phyloP scores from a whole-genome alignment of 2,113 vertebrate genomes.

The Sciurus niger region DNA sequence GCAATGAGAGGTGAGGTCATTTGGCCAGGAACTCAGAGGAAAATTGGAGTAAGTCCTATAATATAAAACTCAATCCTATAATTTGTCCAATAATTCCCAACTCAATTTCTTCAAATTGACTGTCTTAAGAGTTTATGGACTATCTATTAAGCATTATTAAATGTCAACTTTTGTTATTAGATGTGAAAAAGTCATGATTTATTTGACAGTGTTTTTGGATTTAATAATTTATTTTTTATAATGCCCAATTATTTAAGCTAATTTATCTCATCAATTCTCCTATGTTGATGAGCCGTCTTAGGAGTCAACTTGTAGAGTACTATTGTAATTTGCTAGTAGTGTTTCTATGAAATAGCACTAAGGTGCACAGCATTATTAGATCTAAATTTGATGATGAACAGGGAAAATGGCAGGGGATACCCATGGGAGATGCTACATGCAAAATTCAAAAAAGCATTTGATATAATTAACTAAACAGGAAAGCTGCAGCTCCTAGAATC shows the following conservation, averaged over 20 bases:
- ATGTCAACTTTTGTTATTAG: conserved; percentile 66
- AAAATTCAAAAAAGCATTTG: conserved; percentile 57
- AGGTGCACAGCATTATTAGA: conserved; percentile 1
- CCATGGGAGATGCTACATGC: not conserved
- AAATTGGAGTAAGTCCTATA: not conserved
- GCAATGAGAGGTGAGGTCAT: conserved; percentile 19
- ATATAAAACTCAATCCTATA: not conserved
- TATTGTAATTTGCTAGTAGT: not conserved
- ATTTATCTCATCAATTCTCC: conserved; percentile 55
- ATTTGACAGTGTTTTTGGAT: conserved; percentile 11
- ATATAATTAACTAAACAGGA: conserved; percentile 65
- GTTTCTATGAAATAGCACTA: conserved; percentile 20
- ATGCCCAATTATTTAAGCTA: conserved; percentile 58
- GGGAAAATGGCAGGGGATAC: not conserved
- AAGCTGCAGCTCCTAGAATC: conserved; percentile 64
- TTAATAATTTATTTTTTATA: conserved; percentile 61
- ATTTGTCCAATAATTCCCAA: conserved; percentile 8
- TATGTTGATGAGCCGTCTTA: conserved; percentile 7
- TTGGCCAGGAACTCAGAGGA: conserved; percentile 48
- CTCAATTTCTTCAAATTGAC: not conserved
- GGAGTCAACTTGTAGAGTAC: not conserved
- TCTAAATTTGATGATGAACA: conserved; percentile 60
- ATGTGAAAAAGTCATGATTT: conserved; percentile 26
- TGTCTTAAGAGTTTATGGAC: not conserved
- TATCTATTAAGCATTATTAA: not conserved